phyloP scores from a whole-genome alignment of 1,140 invertebrate genomes.

The Zeugodacus cucurbitae region DNA sequence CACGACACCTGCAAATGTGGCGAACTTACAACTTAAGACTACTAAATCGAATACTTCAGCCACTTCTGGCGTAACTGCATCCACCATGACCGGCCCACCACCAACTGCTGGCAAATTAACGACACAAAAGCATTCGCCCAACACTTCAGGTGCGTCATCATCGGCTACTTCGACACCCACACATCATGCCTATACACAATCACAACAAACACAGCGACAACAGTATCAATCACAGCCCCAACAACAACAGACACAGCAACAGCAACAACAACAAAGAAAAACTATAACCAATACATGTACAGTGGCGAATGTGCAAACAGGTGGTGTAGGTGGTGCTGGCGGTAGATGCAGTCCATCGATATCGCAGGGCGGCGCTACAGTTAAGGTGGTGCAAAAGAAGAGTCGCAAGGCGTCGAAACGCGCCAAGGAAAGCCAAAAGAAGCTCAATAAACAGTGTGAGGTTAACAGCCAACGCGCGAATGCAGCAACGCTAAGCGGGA shows the following conservation, averaged over 20 bases:
- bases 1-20: background rate
- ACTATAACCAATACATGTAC: background rate
- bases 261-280: constrained; percentile 19
- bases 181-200: background rate
- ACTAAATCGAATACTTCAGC: background rate
- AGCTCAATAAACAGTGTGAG: constrained; percentile 26
- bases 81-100: background rate
- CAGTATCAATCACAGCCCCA: background rate
- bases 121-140: constrained; percentile 18
- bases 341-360: background rate
- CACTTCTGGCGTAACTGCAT: background rate
- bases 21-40: background rate
- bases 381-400: background rate
- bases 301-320: background rate
- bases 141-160: constrained; percentile 38
- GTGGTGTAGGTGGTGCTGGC: background rate
- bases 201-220: constrained; percentile 16
- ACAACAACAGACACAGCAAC: background rate
- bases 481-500: background rate
- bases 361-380: background rate
- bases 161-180: constrained; percentile 38
- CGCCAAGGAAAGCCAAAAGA: constrained; percentile 40
- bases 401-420: constrained; percentile 21
- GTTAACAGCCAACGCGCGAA: constrained; percentile 25
- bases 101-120: background rate